A percentile compares a stretch with the other conserved stretches of the same genome.
Conservation (phyloP, 2,888 invertebrate genomes). For the Spodoptera exigua region DNA sequence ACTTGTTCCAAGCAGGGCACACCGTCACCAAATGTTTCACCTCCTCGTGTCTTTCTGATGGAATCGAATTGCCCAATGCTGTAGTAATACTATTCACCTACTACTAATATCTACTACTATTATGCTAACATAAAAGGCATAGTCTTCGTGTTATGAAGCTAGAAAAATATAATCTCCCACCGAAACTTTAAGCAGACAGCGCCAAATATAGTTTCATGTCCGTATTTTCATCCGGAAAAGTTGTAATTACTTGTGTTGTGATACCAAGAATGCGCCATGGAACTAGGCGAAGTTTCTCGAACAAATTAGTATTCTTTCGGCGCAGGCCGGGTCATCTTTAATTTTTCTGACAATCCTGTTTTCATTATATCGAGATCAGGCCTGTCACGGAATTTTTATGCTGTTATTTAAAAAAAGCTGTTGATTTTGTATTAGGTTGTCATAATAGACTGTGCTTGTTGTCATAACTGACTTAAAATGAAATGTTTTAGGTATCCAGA, state of each 20-base stretch:
- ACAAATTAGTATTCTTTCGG: constrained; percentile 46
- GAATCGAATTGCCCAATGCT: too few relatives aligned
- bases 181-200: constrained; percentile 15
- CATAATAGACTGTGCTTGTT: too few relatives aligned
- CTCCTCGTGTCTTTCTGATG: too few relatives aligned
- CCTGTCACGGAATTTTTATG: constrained; percentile 10
- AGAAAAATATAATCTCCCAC: constrained; percentile 20
- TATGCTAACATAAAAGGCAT: too few relatives aligned
- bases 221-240: constrained; percentile 32
- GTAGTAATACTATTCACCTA: too few relatives aligned
- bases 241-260: constrained; percentile 47
- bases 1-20: too few relatives aligned
- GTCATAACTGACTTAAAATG: too few relatives aligned
- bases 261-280: constrained; percentile 17
- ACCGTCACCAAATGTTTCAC: too few relatives aligned
- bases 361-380: constrained; percentile 26
- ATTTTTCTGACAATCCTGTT: constrained; percentile 20
- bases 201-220: constrained; percentile 14
- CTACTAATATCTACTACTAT: too few relatives aligned
- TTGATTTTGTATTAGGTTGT: constrained; percentile 3
- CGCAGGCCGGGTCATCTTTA: constrained; percentile 21
- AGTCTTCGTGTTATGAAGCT: too few relatives aligned
- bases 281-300: constrained; percentile 25
- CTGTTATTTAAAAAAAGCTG: constrained; percentile 14
- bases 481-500: too few relatives aligned